A percentile compares a stretch with the other conserved stretches of the same genome.
These are phyloP conservation scores for Drosophila nigrodunni DNA, from an alignment of 1,140 invertebrate species.

Conservation along the genomic window DNA sequence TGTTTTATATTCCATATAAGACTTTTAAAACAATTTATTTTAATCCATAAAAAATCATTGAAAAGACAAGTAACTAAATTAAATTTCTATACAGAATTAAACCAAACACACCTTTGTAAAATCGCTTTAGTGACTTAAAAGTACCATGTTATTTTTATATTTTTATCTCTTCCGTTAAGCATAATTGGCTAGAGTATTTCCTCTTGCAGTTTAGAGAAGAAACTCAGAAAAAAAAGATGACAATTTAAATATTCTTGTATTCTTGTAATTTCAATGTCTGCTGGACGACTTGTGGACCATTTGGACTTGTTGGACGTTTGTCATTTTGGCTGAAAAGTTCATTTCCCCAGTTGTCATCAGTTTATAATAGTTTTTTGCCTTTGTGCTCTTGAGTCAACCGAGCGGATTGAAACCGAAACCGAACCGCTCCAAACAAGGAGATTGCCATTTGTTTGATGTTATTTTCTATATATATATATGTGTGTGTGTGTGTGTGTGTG, in stretches of 20 bases:
- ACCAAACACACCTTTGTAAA: too few species aligned
- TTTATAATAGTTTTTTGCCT: slow-evolving; percentile 74
- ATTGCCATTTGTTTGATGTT: slow-evolving; percentile 71
- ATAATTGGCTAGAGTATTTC: neutral
- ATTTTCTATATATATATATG: slow-evolving; percentile 9
- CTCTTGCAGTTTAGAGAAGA: neutral
- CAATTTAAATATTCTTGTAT: neutral
- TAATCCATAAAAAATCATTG: too few species aligned
- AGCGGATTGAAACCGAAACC: slow-evolving; percentile 40
- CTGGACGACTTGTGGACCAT: neutral
- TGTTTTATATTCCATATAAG: too few species aligned
- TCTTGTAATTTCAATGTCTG: slow-evolving; percentile 21
- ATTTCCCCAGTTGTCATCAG: slow-evolving; percentile 77
- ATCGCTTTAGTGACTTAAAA: too few species aligned
- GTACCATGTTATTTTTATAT: too few species aligned
- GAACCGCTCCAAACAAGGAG: slow-evolving; percentile 42
- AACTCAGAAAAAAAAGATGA: neutral
- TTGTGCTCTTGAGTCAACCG: slow-evolving; percentile 30
- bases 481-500: slow-evolving; percentile 14
- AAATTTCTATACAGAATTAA: too few species aligned
- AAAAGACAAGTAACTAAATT: too few species aligned
- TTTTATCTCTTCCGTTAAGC: neutral
- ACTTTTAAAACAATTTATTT: too few species aligned
- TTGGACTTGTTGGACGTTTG: slow-evolving; percentile 46
- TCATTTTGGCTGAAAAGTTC: slow-evolving; percentile 75